phyloP scores from a whole-genome alignment of 2,113 vertebrate genomes.

The Nipponia nippon region DNA sequence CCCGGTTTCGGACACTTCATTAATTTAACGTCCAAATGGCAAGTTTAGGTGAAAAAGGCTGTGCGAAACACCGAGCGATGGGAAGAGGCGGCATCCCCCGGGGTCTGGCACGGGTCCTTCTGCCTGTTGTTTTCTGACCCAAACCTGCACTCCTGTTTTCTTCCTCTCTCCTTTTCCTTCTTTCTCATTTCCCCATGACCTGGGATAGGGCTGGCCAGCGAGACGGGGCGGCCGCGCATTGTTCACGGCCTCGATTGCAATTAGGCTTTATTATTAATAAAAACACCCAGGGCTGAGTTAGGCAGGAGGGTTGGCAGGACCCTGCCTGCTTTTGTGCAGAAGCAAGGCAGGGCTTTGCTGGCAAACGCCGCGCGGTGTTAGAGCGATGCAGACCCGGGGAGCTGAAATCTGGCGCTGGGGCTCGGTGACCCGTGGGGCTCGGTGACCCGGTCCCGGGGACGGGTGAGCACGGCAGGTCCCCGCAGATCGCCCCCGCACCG shows the following conservation, averaged over 20 bases:
- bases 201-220: neutral
- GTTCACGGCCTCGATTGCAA: neutral
- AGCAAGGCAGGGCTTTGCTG: neutral
- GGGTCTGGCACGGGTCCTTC: neutral
- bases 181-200: neutral
- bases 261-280: neutral
- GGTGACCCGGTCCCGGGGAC: neutral
- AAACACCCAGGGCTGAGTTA: neutral
- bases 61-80: accelerated
- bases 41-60: neutral
- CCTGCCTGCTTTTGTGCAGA: neutral
- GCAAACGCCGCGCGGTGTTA: accelerated
- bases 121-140: neutral
- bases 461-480: neutral
- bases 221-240: neutral
- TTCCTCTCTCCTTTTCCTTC: neutral
- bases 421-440: neutral
- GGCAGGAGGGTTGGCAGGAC: neutral
- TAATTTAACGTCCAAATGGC: neutral
- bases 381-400: neutral
- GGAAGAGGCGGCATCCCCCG: accelerated
- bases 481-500: accelerated
- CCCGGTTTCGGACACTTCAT: neutral
- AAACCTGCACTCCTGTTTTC: neutral
- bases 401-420: neutral